Base-by-base conservation (phyloP, 2,113 vertebrate genomes). In the Tapirus terrestris region DNA sequence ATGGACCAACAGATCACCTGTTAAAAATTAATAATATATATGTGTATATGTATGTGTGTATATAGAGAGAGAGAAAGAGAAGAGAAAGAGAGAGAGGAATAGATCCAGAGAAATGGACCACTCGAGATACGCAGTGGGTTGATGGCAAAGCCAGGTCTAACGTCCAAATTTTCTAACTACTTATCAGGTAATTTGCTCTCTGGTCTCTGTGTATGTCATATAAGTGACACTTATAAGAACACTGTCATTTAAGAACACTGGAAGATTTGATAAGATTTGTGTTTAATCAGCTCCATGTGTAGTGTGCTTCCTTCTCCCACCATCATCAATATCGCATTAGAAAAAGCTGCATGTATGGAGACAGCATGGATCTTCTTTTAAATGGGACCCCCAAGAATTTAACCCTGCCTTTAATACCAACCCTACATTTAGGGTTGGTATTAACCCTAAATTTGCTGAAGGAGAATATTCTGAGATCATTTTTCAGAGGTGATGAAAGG, bases 241-340 rank as follows among this genome's bases (percentile, higher is more conserved):
- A 23, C 61, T 85, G 87, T 48, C 48, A 48, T 53, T 14, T 53
- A 53, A 53, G 89, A 94, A 86, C n/a, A 23, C 61, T 85, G 84
- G 75, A 86, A 94, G 90, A 93, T 75, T 89, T 90, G 96, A 85
- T 94, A 88, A 96, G 94, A 96, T 92, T 88, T 60, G 17, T 77
- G 72, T 87, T 80, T 98, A 98, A 98, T 90, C 60, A 90, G 70
- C 60, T 96, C 97, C 89, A 96, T 82, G 80, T 97, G 93, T 92
- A n/a, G 33, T 31, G 20, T 33, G 70, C 56, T 96, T 96, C 86
- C 83, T 92, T 77, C 63, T 79, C 58, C 80, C 43, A 53, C 45
- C 21, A 61, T 33, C 89, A 97, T 95, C 88, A 73, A 96, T 94
- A 92, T n/a, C 77, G 60, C 75, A 65, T 90, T 92, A 88, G 83